Conservation (phyloP, 1,140 invertebrate genomes). For the Drosophila pandora region DNA sequence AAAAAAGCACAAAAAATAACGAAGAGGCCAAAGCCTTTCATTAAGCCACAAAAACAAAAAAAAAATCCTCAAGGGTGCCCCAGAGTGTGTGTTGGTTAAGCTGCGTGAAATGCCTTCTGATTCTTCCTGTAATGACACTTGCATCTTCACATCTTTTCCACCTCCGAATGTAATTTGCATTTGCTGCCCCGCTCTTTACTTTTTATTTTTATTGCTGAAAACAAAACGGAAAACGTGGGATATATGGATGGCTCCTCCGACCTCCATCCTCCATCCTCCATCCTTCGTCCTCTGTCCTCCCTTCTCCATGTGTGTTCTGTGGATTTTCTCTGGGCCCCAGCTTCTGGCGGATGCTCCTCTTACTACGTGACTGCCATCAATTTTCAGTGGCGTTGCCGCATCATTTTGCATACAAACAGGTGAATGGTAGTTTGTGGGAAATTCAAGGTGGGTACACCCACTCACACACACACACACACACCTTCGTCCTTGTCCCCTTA, state of each 20-base stretch:
- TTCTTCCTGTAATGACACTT: slow-evolving; percentile 58
- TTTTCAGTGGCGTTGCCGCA: slow-evolving; percentile 78
- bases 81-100: slow-evolving; percentile 42
- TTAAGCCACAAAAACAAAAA: slow-evolving; percentile 28
- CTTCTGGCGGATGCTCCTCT: background rate
- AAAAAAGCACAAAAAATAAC: slow-evolving; percentile 5
- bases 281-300: background rate
- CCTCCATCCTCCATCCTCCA: no score
- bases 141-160: slow-evolving; percentile 50
- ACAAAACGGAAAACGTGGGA: slow-evolving; percentile 26
- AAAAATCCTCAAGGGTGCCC: slow-evolving; percentile 27
- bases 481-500: slow-evolving; percentile 65
- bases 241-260: background rate
- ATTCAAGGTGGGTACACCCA: slow-evolving; percentile 6
- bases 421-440: slow-evolving; percentile 34
- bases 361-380: slow-evolving; percentile 80
- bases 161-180: slow-evolving; percentile 57
- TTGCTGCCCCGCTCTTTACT: slow-evolving; percentile 25
- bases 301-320: slow-evolving; percentile 38
- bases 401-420: slow-evolving; percentile 80
- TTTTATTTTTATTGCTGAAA: slow-evolving; percentile 57
- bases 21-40: slow-evolving; percentile 20
- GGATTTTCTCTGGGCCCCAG: slow-evolving; percentile 43
- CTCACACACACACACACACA: background rate
- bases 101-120: slow-evolving; percentile 61